These are phyloP conservation scores for Chymomyza procnemis DNA, from an alignment of 2,888 invertebrate species.

Conservation along the genomic window DNA sequence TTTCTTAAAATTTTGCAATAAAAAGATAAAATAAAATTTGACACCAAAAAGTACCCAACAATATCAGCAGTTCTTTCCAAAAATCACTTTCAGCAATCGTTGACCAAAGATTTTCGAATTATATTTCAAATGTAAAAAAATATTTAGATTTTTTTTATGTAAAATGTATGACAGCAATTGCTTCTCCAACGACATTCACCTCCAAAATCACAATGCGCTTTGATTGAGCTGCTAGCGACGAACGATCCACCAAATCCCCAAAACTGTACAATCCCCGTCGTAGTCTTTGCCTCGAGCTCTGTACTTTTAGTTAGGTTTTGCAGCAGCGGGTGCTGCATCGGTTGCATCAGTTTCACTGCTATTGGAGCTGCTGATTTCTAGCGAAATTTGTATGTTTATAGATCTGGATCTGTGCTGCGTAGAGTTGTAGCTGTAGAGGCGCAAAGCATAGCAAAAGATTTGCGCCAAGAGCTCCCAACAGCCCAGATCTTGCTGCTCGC, in stretches of 20 bases:
- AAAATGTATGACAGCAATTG: neutral
- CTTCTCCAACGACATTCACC: neutral
- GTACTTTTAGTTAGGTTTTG: constrained; percentile 3
- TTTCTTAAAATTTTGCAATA: neutral
- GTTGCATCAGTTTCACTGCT: constrained; percentile 26
- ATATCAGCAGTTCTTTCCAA: constrained; percentile 28
- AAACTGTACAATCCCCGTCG: constrained; percentile 36
- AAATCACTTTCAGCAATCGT: constrained; percentile 66
- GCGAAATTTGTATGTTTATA: constrained; percentile 73
- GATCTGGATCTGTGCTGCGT: constrained; percentile 65
- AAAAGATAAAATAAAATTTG: constrained; percentile 27
- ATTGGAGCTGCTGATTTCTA: constrained; percentile 57
- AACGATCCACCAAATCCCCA: constrained; percentile 38
- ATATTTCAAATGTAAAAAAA: constrained; percentile 17
- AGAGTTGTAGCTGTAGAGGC: constrained; percentile 71
- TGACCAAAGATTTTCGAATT: constrained; percentile 59
- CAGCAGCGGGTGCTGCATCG: constrained; percentile 12
- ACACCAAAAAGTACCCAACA: constrained; percentile 61
- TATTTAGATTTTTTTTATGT: neutral
- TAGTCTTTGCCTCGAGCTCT: constrained; percentile 35
- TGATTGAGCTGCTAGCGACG: constrained; percentile 73
- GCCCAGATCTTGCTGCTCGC: constrained; percentile 54
- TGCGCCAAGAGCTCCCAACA: constrained; percentile 76
- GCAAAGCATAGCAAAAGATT: constrained; percentile 75
- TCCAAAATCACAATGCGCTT: constrained; percentile 77